A percentile compares a stretch with the other conserved stretches of the same genome.
Conservation (phyloP, 2,888 invertebrate species). For the Drosophila neutralis region DNA sequence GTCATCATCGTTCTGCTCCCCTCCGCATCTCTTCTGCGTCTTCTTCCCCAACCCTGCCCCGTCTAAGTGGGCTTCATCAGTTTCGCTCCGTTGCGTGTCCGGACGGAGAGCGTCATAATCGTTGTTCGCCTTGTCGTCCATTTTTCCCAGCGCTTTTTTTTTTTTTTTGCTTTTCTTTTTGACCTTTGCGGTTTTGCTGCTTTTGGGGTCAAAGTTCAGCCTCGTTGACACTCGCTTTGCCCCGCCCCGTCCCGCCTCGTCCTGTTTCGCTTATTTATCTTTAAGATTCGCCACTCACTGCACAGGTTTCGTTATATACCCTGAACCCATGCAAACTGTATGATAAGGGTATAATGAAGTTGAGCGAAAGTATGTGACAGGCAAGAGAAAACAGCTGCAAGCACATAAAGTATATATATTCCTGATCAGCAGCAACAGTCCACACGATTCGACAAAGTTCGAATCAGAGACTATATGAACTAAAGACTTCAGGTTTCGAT, state of each 20-base stretch:
- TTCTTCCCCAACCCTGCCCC: neutral
- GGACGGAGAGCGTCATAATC: constrained; percentile 69
- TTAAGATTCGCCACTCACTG: constrained; percentile 81
- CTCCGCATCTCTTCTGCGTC: neutral
- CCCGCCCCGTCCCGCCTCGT: neutral
- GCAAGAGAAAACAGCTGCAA: neutral
- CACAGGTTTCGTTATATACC: constrained; percentile 60
- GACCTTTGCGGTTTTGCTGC: constrained; percentile 52
- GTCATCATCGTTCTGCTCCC: neutral
- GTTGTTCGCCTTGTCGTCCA: constrained; percentile 52
- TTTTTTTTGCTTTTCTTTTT: constrained; percentile 16
- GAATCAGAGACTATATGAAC: neutral
- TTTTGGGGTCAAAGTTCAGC: constrained; percentile 82
- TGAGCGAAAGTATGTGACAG: neutral
- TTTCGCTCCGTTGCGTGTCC: constrained; percentile 76
- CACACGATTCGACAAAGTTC: neutral
- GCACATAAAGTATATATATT: neutral
- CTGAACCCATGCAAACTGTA: neutral
- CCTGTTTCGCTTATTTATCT: constrained; percentile 78
- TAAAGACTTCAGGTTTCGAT: no score
- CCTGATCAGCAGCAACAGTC: neutral
- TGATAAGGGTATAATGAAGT: neutral
- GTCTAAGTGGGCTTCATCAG: constrained; percentile 82
- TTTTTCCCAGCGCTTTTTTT: constrained; percentile 24
- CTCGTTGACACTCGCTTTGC: constrained; percentile 32